These are phyloP conservation scores for Pseudochirops cupreus DNA, from an alignment of 2,797 vertebrate species.

Conservation along the genomic window DNA sequence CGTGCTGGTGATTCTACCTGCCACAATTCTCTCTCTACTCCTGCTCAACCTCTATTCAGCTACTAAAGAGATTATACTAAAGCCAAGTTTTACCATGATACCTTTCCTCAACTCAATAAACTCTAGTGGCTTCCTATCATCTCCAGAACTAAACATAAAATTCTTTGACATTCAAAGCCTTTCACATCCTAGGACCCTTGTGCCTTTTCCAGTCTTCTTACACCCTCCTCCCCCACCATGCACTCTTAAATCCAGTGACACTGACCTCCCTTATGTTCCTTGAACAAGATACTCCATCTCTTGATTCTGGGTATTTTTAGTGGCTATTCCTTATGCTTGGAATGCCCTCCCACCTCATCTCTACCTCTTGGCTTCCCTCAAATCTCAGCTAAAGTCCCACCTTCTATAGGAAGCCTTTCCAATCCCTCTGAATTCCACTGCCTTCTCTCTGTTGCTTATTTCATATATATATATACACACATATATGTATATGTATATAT, in stretches of 20 bases:
- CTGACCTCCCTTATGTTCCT: not conserved
- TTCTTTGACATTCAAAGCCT: not conserved
- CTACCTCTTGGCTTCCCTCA: not conserved
- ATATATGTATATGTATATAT: no score
- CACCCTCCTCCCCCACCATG: no score
- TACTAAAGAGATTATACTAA: not conserved
- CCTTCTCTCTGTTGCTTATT: not conserved
- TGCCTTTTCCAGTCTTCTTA: not conserved
- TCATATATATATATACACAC: not conserved
- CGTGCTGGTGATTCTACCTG: not conserved
- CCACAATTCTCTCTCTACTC: not conserved
- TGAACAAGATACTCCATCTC: not conserved
- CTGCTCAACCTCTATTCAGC: not conserved
- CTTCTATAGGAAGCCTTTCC: not conserved
- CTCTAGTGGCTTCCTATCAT: not conserved
- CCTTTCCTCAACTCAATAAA: not conserved
- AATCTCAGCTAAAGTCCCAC: not conserved
- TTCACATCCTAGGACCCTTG: not conserved
- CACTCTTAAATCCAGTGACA: not conserved
- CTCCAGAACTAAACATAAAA: no score
- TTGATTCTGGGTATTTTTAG: not conserved
- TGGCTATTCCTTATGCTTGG: not conserved
- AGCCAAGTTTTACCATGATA: not conserved
- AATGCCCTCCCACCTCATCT: not conserved
- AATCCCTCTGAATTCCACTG: not conserved